These are phyloP conservation scores for Anthopleura sola DNA, from an alignment of 64 coral and sea anemone genomes.

Conservation along the genomic window DNA sequence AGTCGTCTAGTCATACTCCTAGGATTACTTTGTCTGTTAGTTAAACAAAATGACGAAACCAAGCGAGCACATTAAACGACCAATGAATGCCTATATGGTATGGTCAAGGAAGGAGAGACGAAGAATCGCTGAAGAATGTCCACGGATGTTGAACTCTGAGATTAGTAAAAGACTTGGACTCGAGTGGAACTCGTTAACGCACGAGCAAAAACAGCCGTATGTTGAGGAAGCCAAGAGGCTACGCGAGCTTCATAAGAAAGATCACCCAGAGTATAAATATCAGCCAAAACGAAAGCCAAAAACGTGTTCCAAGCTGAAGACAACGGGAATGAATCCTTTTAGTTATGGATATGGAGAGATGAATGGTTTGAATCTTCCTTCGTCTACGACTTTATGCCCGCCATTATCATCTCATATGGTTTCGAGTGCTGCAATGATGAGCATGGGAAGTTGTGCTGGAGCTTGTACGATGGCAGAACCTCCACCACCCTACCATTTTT, in stretches of 20 bases:
- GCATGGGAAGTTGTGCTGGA: conserved; percentile 67
- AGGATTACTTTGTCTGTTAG: conserved; percentile 24
- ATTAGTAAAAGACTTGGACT: conserved; percentile 93
- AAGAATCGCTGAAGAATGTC: conserved; percentile 96
- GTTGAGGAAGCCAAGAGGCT: conserved; percentile 89
- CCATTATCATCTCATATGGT: conserved; percentile 71
- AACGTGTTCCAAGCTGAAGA: conserved; percentile 71
- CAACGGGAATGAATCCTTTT: conserved; percentile 57
- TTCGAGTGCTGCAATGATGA: conserved; percentile 43
- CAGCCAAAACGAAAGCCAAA: conserved; percentile 96
- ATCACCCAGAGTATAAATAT: conserved; percentile 97
- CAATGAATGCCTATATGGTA: conserved; percentile 99
- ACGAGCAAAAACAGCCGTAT: conserved; percentile 90
- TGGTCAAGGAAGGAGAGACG: conserved; percentile 96
- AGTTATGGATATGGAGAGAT: conserved; percentile 69
- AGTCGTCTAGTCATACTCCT: conserved; percentile 15
- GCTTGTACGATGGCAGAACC: conserved; percentile 71
- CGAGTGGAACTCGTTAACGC: conserved; percentile 93
- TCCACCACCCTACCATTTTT: conserved; percentile 74
- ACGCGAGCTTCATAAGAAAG: conserved; percentile 86
- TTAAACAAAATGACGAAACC: conserved; percentile 77
- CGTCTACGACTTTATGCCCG: conserved; percentile 51
- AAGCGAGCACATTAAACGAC: conserved; percentile 92
- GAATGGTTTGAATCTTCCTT: conserved; percentile 62
- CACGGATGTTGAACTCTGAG: conserved; percentile 97